These are phyloP conservation scores for Zhengitettix transpicula DNA, from an alignment of 2,888 invertebrate genomes.

Conservation along the genomic window DNA sequence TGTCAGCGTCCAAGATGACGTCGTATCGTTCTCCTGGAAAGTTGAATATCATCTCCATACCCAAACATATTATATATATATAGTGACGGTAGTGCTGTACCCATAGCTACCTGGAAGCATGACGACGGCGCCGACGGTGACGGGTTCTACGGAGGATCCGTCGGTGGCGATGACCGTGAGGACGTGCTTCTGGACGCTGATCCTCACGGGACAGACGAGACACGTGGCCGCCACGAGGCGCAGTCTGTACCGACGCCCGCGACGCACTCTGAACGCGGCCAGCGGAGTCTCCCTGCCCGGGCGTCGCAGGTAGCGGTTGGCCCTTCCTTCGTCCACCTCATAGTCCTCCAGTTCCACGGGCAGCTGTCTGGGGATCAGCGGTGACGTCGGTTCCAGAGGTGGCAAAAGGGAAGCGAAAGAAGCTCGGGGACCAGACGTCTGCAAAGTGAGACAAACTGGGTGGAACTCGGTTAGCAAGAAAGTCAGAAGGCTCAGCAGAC, in stretches of 20 bases:
- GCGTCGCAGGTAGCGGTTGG: not conserved
- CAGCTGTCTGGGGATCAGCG: conserved; percentile 2
- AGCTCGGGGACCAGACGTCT: conserved; percentile 2
- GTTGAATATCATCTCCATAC: too few species aligned
- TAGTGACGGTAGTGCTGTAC: not conserved
- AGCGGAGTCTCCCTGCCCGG: conserved; percentile 14
- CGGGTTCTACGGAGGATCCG: conserved; percentile 19
- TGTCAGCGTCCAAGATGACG: conserved; percentile 27
- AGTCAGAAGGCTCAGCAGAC: too few species aligned
- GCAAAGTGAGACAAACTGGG: not conserved
- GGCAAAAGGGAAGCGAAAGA: not conserved
- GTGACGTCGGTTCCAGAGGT: conserved; percentile 7
- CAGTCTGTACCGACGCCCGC: conserved; percentile 23
- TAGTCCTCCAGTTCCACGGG: not conserved
- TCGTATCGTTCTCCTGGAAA: conserved; percentile 32
- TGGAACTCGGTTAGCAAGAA: too few species aligned
- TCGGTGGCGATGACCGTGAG: conserved; percentile 23
- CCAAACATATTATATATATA: too few species aligned
- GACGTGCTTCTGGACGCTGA: conserved; percentile 22
- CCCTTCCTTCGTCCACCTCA: conserved; percentile 1
- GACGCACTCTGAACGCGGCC: conserved; percentile 17
- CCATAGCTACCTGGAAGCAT: conserved; percentile 9
- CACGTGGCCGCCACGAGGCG: conserved; percentile 23
- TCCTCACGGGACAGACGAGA: conserved; percentile 21
- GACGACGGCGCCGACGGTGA: conserved; percentile 18